Percentiles rank a stretch among this genome's conserved stretches.
Evolutionary conservation across 2,888 invertebrate genomes (phyloP).

Genomic region (Ennomos quercinarius): DNA sequence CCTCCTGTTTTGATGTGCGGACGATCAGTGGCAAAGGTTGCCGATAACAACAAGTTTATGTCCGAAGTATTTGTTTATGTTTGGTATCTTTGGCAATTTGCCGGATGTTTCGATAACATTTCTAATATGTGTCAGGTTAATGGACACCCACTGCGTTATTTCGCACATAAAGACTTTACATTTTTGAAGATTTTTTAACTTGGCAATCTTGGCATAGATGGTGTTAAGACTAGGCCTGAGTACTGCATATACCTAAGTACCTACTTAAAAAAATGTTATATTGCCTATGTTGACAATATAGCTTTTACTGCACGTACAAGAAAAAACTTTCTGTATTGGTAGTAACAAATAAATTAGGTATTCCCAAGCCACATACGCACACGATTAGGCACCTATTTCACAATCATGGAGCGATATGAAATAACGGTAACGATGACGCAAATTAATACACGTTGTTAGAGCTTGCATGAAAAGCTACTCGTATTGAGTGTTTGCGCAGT

Average conservation of each 20-base stretch:
- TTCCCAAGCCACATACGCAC: not conserved
- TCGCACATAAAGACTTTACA: not conserved
- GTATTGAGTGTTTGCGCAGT: slow-evolving; percentile 33
- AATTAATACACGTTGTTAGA: slow-evolving; percentile 31
- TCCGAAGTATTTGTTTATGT: slow-evolving; percentile 45
- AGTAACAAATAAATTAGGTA: not conserved
- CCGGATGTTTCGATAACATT: slow-evolving; percentile 69
- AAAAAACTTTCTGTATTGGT: not conserved
- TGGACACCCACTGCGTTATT: slow-evolving; percentile 48
- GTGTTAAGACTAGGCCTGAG: not conserved
- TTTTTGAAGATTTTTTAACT: slow-evolving; percentile 6
- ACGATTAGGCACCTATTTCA: slow-evolving; percentile 10
- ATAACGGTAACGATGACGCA: slow-evolving; percentile 37
- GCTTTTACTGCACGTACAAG: too few species aligned
- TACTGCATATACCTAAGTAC: too few species aligned
- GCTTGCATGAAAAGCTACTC: slow-evolving; percentile 33
- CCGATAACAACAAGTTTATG: slow-evolving; percentile 66
- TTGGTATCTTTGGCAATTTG: slow-evolving; percentile 71
- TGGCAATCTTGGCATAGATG: slow-evolving; percentile 20
- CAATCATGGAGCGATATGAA: slow-evolving; percentile 16
- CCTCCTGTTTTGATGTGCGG: slow-evolving; percentile 58
- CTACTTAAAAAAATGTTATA: too few species aligned
- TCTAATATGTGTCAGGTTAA: slow-evolving; percentile 52
- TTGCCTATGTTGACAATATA: too few species aligned
- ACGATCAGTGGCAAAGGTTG: slow-evolving; percentile 49